These are phyloP conservation scores for Scophthalmus maximus DNA, from an alignment of 2,113 vertebrate species.

Conservation along the genomic window DNA sequence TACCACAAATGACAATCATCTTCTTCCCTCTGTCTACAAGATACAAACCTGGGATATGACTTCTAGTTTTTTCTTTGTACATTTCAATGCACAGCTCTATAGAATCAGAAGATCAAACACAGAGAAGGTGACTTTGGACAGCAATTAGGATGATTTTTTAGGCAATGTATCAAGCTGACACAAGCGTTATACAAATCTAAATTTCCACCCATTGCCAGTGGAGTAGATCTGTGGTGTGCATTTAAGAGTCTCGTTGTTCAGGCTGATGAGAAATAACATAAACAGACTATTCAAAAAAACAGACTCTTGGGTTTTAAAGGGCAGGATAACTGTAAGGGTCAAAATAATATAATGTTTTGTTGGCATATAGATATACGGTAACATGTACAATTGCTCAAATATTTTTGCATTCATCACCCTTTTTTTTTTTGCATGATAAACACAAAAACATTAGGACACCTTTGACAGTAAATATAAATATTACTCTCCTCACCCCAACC, in stretches of 20 bases:
- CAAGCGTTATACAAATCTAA: slow-evolving; percentile 44
- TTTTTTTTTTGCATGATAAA: not conserved
- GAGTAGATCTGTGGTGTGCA: slow-evolving; percentile 12
- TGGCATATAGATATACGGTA: too few relatives aligned
- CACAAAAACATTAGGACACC: not conserved
- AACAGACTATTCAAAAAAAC: not conserved
- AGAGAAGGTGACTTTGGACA: slow-evolving; percentile 68
- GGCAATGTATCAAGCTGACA: slow-evolving; percentile 57
- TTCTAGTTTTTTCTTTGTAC: not conserved
- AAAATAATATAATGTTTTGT: not conserved
- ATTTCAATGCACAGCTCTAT: slow-evolving; percentile 22
- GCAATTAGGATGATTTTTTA: slow-evolving; percentile 64
- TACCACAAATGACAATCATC: not conserved
- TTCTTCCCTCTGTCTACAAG: not conserved
- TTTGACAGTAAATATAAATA: too few relatives aligned
- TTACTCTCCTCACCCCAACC: too few relatives aligned
- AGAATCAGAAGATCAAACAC: slow-evolving; percentile 47
- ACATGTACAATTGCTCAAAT: not conserved
- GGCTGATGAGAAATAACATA: not conserved
- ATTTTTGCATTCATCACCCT: not conserved
- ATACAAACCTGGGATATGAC: not conserved
- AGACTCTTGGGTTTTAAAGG: not conserved
- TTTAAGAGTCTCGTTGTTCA: not conserved
- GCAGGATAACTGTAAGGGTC: not conserved
- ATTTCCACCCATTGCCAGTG: slow-evolving; percentile 35